Conservation (phyloP, 2,888 invertebrate species). For the Eupithecia tripunctaria region DNA sequence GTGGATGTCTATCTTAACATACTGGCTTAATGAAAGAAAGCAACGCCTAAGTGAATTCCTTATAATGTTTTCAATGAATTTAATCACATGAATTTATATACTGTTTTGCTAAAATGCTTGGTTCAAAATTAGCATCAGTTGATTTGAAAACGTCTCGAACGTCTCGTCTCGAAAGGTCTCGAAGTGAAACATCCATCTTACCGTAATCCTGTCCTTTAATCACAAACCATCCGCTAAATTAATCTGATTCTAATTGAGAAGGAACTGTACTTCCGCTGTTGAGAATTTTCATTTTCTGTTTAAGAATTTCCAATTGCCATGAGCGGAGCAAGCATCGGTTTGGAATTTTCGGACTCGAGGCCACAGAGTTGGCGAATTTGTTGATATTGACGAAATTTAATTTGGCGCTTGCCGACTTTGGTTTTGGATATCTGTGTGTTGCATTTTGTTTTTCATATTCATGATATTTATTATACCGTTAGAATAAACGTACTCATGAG, state of each 20-base stretch:
- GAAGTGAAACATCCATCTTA: background rate
- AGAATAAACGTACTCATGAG: too few relatives aligned
- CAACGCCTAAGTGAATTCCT: background rate
- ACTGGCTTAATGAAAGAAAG: background rate
- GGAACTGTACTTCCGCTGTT: background rate
- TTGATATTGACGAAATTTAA: background rate
- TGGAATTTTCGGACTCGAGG: slow-evolving; percentile 14
- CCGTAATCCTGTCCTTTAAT: background rate
- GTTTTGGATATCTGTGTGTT: background rate
- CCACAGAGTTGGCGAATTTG: background rate
- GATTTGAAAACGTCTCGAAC: too few relatives aligned
- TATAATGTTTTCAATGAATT: too few relatives aligned
- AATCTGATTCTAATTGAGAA: slow-evolving; percentile 5
- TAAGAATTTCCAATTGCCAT: slow-evolving; percentile 41
- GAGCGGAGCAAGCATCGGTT: background rate
- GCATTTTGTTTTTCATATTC: background rate
- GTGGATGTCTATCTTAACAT: too few relatives aligned
- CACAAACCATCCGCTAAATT: background rate
- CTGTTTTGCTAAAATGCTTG: background rate
- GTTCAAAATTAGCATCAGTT: too few relatives aligned
- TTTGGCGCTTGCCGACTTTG: background rate
- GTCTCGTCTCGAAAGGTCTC: too few relatives aligned
- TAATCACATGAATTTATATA: background rate
- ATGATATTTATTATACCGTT: too few relatives aligned
- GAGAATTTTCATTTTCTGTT: slow-evolving; percentile 23